Conservation (phyloP, 2,888 invertebrate species). For the Folsomia candida region DNA sequence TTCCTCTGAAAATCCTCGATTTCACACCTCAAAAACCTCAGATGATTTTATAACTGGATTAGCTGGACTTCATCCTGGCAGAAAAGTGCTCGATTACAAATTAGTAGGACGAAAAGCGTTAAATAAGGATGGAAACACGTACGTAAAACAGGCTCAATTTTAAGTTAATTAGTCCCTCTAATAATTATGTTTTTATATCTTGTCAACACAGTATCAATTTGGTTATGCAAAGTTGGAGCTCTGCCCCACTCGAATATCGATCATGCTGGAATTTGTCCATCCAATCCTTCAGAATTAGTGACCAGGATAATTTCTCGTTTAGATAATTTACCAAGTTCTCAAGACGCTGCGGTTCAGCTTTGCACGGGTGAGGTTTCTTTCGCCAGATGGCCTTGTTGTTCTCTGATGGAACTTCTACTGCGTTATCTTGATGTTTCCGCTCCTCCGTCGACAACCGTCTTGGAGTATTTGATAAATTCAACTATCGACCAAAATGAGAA, state of each 20-base stretch:
- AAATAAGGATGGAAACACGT: too few relatives aligned
- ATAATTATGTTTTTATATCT: too few relatives aligned
- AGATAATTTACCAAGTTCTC: neutral
- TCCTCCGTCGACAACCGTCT: slow-evolving; percentile 80
- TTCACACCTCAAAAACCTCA: neutral
- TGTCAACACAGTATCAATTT: neutral
- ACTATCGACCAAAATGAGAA: slow-evolving; percentile 73
- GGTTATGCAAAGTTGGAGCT: neutral
- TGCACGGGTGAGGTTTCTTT: neutral
- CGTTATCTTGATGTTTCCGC: slow-evolving; percentile 86
- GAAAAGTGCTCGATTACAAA: neutral
- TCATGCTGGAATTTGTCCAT: slow-evolving; percentile 9
- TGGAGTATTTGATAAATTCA: slow-evolving; percentile 75
- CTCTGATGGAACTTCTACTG: slow-evolving; percentile 61
- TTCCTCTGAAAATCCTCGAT: too few relatives aligned
- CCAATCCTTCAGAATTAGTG: neutral
- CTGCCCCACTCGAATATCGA: neutral
- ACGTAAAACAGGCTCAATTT: too few relatives aligned
- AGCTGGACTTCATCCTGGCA: neutral
- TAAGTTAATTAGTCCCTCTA: too few relatives aligned
- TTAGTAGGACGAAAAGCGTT: too few relatives aligned
- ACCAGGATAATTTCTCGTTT: neutral
- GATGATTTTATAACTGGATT: neutral
- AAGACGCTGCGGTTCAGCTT: neutral
- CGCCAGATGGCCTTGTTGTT: neutral